These are phyloP conservation scores for Butorides virescens DNA, from an alignment of 2,113 vertebrate genomes.

Conservation along the genomic window DNA sequence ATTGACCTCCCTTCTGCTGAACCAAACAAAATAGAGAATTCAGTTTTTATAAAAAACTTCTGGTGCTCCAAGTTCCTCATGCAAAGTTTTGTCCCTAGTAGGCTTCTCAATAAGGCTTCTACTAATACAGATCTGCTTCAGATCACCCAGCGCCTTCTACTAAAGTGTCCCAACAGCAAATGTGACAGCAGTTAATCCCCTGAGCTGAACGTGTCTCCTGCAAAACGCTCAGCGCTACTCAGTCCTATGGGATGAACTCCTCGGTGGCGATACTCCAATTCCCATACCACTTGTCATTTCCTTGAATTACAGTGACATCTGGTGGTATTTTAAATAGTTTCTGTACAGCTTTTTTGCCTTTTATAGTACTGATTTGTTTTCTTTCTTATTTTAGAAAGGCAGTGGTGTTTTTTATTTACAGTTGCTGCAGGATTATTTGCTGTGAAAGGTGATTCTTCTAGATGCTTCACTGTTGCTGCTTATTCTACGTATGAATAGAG, in stretches of 20 bases:
- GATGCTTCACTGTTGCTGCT: not conserved
- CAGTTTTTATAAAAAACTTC: not conserved
- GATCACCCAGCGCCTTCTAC: not conserved
- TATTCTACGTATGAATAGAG: fast-evolving
- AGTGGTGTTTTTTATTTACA: not conserved
- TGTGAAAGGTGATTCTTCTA: not conserved
- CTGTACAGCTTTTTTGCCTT: not conserved
- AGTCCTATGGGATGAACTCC: not conserved
- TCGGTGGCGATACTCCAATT: fast-evolving
- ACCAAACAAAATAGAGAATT: not conserved
- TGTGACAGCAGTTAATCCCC: not conserved
- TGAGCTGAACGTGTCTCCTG: not conserved
- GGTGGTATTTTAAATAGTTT: not conserved
- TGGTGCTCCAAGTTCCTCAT: not conserved
- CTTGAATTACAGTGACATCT: slow-evolving; percentile 39
- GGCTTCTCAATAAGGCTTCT: not conserved
- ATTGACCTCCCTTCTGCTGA: not conserved
- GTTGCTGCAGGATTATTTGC: not conserved
- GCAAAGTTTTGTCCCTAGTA: not conserved
- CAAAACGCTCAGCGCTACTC: not conserved
- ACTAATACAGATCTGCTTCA: not conserved
- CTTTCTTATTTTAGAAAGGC: not conserved
- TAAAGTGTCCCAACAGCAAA: not conserved
- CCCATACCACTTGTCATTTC: not conserved
- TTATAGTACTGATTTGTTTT: too few relatives aligned